phyloP scores from a whole-genome alignment of 2,888 invertebrate genomes.

The Alloplasta piceator region DNA sequence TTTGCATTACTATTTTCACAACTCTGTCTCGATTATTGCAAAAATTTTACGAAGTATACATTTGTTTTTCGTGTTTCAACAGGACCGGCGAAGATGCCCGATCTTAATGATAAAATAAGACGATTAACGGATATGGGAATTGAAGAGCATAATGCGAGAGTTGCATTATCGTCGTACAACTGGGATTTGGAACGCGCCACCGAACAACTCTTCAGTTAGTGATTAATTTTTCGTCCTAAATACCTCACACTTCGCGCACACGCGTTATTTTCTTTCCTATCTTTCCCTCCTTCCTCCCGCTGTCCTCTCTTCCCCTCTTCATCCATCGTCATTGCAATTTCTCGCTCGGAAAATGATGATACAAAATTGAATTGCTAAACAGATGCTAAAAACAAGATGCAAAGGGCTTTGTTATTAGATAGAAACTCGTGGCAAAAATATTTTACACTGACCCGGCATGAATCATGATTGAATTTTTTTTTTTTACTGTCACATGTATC shows the following conservation, averaged over 20 bases:
- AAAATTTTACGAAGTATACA: too few relatives aligned
- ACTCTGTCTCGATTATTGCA: too few relatives aligned
- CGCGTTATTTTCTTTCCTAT: conserved; percentile 29
- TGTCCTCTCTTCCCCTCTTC: neutral
- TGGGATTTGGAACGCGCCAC: conserved; percentile 97
- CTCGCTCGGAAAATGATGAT: conserved; percentile 20
- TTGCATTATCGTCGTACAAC: conserved; percentile 95
- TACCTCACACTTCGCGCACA: conserved; percentile 54
- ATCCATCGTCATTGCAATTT: conserved; percentile 47
- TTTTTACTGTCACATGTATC: neutral
- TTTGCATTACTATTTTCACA: too few relatives aligned
- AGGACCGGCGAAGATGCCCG: conserved; percentile 90
- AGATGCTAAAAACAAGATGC: conserved; percentile 7
- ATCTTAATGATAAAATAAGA: conserved; percentile 94
- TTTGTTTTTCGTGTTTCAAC: conserved; percentile 27
- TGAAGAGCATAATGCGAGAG: conserved; percentile 93
- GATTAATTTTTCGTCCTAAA: conserved; percentile 69
- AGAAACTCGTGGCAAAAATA: conserved; percentile 40
- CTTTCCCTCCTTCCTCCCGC: conserved; percentile 20
- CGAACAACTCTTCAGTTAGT: conserved; percentile 93
- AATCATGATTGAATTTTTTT: conserved; percentile 7
- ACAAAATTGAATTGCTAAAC: conserved; percentile 23
- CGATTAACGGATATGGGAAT: conserved; percentile 97
- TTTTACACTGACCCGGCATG: conserved; percentile 31
- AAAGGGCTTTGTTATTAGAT: conserved; percentile 33